These are phyloP conservation scores for Sinohyriopsis cumingii DNA, from an alignment of 2,888 invertebrate species.

Conservation along the genomic window DNA sequence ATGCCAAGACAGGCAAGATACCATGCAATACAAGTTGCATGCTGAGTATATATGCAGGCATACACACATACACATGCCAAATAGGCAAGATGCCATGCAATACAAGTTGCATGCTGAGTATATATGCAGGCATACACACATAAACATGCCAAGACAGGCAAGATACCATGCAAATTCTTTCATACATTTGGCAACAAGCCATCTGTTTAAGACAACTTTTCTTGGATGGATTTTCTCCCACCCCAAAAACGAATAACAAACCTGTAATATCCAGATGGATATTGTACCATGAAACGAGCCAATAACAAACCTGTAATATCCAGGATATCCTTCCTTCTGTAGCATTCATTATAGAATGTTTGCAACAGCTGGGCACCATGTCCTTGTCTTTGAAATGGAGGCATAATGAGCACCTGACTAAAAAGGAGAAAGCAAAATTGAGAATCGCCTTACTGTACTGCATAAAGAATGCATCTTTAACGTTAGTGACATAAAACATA, in stretches of 20 bases:
- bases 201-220: background rate
- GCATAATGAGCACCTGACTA: constrained; percentile 92
- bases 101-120: too few relatives aligned
- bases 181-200: background rate
- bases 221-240: background rate
- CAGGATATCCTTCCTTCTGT: constrained; percentile 75
- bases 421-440: constrained; percentile 24
- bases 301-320: constrained; percentile 80
- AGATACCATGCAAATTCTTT: background rate
- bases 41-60: too few relatives aligned
- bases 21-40: too few relatives aligned
- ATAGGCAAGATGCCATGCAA: too few relatives aligned
- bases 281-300: too few relatives aligned
- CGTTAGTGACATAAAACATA: too few relatives aligned
- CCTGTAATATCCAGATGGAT: too few relatives aligned
- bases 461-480: too few relatives aligned
- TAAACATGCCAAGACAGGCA: background rate
- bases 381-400: constrained; percentile 91
- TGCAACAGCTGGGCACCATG: constrained; percentile 86
- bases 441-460: background rate
- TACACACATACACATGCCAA: too few relatives aligned
- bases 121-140: too few relatives aligned
- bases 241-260: too few relatives aligned
- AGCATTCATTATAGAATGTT: constrained; percentile 77
- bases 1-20: too few relatives aligned